These are phyloP conservation scores for Delia radicum DNA, from an alignment of 1,140 invertebrate species.

Conservation along the genomic window DNA sequence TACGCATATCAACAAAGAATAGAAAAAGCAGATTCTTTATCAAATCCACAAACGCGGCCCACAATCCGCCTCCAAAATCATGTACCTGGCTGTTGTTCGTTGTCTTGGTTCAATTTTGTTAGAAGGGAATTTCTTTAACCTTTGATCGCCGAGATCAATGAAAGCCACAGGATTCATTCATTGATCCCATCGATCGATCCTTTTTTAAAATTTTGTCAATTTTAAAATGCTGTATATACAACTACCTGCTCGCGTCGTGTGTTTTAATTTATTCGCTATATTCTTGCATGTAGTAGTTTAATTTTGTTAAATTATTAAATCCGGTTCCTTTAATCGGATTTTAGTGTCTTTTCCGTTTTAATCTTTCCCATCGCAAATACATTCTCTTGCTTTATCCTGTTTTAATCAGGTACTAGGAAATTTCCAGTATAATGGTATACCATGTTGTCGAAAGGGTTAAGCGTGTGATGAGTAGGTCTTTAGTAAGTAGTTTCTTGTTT, in stretches of 20 bases:
- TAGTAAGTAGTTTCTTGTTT: no score
- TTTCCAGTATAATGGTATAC: background rate
- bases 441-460: constrained; percentile 7
- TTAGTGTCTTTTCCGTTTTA: constrained; percentile 7
- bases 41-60: constrained; percentile 12
- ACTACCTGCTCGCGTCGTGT: background rate
- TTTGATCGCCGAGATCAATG: background rate
- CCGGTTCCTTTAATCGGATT: constrained; percentile 9
- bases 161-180: constrained; percentile 1
- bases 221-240: background rate
- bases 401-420: constrained; percentile 15
- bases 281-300: background rate
- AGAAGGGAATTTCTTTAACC: background rate
- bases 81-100: background rate
- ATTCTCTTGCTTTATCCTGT: constrained; percentile 11
- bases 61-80: background rate
- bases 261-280: no score
- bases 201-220: background rate
- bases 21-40: background rate
- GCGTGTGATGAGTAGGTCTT: background rate
- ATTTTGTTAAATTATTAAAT: constrained; percentile 9
- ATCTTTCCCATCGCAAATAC: background rate
- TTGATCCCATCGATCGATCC: background rate
- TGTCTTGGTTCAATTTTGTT: background rate
- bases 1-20: background rate